Percentiles rank a stretch among this genome's conserved stretches.
Evolutionary conservation across 2,888 invertebrate genomes (phyloP).

Genomic region (Cheilosia vernalis): DNA sequence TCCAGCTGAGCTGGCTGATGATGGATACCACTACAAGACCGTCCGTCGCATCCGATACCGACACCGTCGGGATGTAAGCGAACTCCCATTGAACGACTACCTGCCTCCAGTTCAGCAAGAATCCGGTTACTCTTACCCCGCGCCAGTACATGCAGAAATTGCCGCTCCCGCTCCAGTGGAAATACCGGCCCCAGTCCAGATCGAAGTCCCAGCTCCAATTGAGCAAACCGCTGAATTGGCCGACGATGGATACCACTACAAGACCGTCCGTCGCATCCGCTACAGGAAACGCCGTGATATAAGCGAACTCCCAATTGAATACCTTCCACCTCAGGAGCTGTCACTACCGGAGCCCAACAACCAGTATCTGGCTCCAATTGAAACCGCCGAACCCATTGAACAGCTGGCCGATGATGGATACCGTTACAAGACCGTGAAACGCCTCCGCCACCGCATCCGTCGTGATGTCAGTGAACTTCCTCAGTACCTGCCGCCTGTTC

Average conservation of each 20-base stretch:
- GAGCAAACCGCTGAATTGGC: constrained; percentile 28
- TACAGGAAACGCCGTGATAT: constrained; percentile 75
- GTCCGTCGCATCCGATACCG: constrained; percentile 73
- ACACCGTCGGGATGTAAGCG: constrained; percentile 74
- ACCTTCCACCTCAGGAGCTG: constrained; percentile 43
- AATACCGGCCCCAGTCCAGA: constrained; percentile 14
- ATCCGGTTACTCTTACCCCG: constrained; percentile 23
- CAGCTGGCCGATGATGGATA: constrained; percentile 79
- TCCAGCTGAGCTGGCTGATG: constrained; percentile 60
- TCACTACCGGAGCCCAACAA: constrained; percentile 29
- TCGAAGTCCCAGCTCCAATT: constrained; percentile 21
- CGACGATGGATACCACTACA: constrained; percentile 76
- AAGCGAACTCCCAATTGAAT: constrained; percentile 21
- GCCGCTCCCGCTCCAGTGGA: constrained; percentile 10
- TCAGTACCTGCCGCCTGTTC: constrained; percentile 49
- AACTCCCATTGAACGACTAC: constrained; percentile 53
- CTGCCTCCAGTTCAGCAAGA: constrained; percentile 34
- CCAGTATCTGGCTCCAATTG: constrained; percentile 52
- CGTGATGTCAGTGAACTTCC: constrained; percentile 57
- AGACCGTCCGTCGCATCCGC: constrained; percentile 73
- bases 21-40: constrained; percentile 76
- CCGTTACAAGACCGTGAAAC: constrained; percentile 79
- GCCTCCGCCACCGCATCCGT: constrained; percentile 41
- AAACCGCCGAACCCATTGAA: constrained; percentile 44
- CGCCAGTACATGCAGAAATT: constrained; percentile 16